A percentile compares a stretch with the other conserved stretches of the same genome.
Conservation (phyloP, 1,140 invertebrate species). For the Lethrus apterus region DNA sequence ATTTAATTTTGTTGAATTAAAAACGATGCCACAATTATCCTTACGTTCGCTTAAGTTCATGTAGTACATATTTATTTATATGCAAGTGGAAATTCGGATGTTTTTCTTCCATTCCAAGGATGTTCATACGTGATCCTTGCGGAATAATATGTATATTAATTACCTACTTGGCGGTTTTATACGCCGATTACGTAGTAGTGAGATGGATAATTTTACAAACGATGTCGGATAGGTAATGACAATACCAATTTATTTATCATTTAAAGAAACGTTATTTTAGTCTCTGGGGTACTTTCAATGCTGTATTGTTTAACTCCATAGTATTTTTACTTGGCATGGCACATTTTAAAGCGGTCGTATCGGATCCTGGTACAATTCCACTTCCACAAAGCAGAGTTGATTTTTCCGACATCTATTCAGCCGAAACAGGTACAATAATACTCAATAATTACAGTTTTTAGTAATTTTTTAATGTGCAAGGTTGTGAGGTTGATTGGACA, state of each 20-base stretch:
- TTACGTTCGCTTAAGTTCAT: too few species aligned
- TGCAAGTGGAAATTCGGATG: too few species aligned
- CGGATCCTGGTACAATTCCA: slow-evolving; percentile 83
- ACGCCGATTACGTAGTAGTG: slow-evolving; percentile 86
- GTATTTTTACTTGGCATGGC: slow-evolving; percentile 69
- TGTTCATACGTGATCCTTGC: slow-evolving; percentile 73
- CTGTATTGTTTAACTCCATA: slow-evolving; percentile 73
- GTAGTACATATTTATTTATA: too few species aligned
- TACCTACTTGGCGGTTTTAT: slow-evolving; percentile 76
- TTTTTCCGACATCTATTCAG: slow-evolving; percentile 61
- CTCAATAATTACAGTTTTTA: not conserved
- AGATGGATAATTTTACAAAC: slow-evolving; percentile 78
- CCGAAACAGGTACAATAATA: slow-evolving; percentile 21
- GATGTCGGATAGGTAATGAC: slow-evolving; percentile 67
- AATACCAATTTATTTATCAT: slow-evolving; percentile 1
- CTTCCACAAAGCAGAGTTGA: slow-evolving; percentile 72
- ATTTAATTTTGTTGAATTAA: too few species aligned
- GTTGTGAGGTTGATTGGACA: slow-evolving; percentile 69
- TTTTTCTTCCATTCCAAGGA: too few species aligned
- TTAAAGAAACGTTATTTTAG: slow-evolving; percentile 46
- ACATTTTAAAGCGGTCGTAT: slow-evolving; percentile 77
- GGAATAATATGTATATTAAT: slow-evolving; percentile 79
- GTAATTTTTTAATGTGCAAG: slow-evolving; percentile 17
- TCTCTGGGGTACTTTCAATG: slow-evolving; percentile 79
- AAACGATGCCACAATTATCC: too few species aligned